These are phyloP conservation scores for Nanorana parkeri DNA, from an alignment of 2,113 vertebrate species.

Conservation along the genomic window DNA sequence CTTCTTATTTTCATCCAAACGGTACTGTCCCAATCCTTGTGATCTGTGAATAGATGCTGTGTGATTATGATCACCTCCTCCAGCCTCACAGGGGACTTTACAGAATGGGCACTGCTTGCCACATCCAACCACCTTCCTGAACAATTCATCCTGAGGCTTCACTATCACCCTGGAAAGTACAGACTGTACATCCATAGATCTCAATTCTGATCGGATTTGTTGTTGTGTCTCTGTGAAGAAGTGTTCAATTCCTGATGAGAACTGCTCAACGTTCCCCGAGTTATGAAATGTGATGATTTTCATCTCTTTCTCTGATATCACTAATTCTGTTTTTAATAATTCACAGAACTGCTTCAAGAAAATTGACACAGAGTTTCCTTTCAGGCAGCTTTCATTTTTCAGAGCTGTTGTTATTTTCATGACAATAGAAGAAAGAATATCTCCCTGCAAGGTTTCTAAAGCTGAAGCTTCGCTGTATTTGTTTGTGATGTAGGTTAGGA, in stretches of 20 bases:
- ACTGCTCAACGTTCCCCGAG: neutral
- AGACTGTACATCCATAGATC: neutral
- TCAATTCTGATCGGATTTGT: slow-evolving; percentile 17
- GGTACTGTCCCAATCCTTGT: slow-evolving; percentile 36
- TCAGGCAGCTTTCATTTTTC: neutral
- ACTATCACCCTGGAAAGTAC: slow-evolving; percentile 24
- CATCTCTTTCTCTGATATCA: slow-evolving; percentile 37
- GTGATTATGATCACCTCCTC: slow-evolving; percentile 54
- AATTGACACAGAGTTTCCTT: neutral
- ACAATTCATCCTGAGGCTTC: slow-evolving; percentile 47
- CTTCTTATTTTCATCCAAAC: accelerated
- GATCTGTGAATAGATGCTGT: slow-evolving; percentile 48
- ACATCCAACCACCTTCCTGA: slow-evolving; percentile 68
- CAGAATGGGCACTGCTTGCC: slow-evolving; percentile 74
- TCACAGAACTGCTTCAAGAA: slow-evolving; percentile 43
- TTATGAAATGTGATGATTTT: slow-evolving; percentile 45
- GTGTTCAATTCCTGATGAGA: neutral
- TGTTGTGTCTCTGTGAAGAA: slow-evolving; percentile 14
- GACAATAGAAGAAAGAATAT: slow-evolving; percentile 23
- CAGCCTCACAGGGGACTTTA: slow-evolving; percentile 69
- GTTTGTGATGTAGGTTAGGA: slow-evolving; percentile 10
- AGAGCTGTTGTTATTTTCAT: neutral
- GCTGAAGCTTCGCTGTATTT: slow-evolving; percentile 10
- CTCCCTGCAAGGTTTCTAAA: neutral
- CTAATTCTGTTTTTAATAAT: slow-evolving; percentile 44